Evolutionary conservation across 2,888 invertebrate species (phyloP).

Genomic region (Drosophila neotestacea): DNA sequence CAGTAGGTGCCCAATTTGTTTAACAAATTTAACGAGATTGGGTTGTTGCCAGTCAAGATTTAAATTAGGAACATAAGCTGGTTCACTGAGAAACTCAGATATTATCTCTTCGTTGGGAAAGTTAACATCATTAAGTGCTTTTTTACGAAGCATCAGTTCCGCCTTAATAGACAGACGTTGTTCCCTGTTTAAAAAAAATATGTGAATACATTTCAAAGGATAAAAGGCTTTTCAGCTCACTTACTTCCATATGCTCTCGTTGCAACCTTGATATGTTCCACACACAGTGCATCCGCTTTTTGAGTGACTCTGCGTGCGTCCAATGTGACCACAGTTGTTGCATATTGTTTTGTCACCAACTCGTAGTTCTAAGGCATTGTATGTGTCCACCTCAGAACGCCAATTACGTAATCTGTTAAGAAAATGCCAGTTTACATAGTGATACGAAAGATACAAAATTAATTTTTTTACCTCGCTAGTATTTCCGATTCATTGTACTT

Average conservation of each 20-base stretch:
- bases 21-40: constrained; percentile 89
- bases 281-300: constrained; percentile 89
- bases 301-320: constrained; percentile 87
- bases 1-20: constrained; percentile 88
- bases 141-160: constrained; percentile 89
- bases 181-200: constrained; percentile 84
- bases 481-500: constrained; percentile 88
- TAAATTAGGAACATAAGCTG: constrained; percentile 86
- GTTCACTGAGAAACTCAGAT: constrained; percentile 89
- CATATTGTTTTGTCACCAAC: constrained; percentile 88
- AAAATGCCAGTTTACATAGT: background rate
- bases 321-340: constrained; percentile 90
- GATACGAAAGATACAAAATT: fast-evolving
- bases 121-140: constrained; percentile 87
- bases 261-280: constrained; percentile 88
- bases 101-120: constrained; percentile 92
- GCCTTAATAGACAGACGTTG: constrained; percentile 88
- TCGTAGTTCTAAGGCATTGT: constrained; percentile 86
- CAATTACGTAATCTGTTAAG: constrained; percentile 87
- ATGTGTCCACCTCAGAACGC: constrained; percentile 87
- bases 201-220: too few relatives aligned
- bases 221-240: constrained; percentile 9
- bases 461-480: constrained; percentile 86
- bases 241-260: constrained; percentile 88
- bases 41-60: constrained; percentile 89